Evolutionary conservation across 2,888 invertebrate species (phyloP).

Genomic region (Hydropsyche betteni): DNA sequence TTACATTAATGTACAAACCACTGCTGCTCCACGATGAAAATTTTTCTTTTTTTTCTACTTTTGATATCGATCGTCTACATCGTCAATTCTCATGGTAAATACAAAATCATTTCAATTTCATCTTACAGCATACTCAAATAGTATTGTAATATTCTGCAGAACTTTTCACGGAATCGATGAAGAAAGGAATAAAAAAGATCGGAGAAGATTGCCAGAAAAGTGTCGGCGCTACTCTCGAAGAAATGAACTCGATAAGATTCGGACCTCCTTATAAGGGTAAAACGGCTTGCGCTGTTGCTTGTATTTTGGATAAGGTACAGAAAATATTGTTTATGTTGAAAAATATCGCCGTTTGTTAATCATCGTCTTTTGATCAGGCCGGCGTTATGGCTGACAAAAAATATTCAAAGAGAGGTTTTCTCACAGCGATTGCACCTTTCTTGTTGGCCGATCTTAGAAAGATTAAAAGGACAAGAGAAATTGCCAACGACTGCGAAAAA

Average conservation of each 20-base stretch:
- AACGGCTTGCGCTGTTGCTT: conserved; percentile 62
- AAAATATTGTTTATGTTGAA: not conserved
- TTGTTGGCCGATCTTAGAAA: conserved; percentile 62
- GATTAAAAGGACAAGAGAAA: conserved; percentile 61
- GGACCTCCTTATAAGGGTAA: conserved; percentile 65
- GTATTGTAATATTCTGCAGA: not conserved
- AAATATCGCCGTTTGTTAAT: too few species aligned
- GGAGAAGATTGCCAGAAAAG: conserved; percentile 59
- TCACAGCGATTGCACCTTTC: conserved; percentile 60
- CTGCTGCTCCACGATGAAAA: too few species aligned
- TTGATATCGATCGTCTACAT: too few species aligned
- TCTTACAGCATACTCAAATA: not conserved
- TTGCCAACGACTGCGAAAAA: conserved; percentile 62
- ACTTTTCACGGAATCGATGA: conserved; percentile 47
- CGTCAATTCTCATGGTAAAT: too few species aligned
- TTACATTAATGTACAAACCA: too few species aligned
- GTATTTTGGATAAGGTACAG: conserved; percentile 62
- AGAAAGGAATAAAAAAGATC: conserved; percentile 44
- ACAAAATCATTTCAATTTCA: too few species aligned
- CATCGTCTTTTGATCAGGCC: conserved; percentile 55
- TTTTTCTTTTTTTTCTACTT: too few species aligned
- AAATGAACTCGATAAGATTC: conserved; percentile 59
- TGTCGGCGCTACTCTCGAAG: conserved; percentile 59
- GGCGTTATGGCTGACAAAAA: conserved; percentile 60
- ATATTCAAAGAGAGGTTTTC: conserved; percentile 62